Percentiles rank a stretch among this genome's conserved stretches.
Conservation (phyloP, 2,888 invertebrate species). For the Dicyrtoma fusca region DNA sequence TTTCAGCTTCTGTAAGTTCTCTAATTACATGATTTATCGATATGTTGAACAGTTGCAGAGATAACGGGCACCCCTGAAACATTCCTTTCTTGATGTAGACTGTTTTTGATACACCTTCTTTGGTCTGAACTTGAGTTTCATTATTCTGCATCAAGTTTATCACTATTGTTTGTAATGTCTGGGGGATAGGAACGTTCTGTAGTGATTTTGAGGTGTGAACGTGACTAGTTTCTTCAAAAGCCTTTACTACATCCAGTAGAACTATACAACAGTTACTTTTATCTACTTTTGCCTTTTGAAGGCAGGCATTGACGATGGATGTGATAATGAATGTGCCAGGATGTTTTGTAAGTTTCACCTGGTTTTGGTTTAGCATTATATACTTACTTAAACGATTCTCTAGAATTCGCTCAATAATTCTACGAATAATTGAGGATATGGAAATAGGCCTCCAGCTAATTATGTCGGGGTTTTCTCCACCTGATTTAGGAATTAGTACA, state of each 20-base stretch:
- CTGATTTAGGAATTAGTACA: neutral
- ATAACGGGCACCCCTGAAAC: no score
- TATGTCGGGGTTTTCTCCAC: neutral
- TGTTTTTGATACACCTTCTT: no score
- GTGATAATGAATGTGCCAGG: slow-evolving; percentile 15
- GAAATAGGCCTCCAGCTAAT: neutral
- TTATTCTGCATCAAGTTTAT: neutral
- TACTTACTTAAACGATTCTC: neutral
- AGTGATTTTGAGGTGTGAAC: no score
- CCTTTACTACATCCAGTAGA: slow-evolving; percentile 5
- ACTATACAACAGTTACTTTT: neutral
- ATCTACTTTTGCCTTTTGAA: slow-evolving; percentile 3
- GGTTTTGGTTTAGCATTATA: slow-evolving; percentile 1
- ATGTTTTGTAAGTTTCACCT: neutral
- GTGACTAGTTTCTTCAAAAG: no score
- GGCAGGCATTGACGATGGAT: neutral
- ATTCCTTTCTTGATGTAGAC: neutral
- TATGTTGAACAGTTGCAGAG: no score
- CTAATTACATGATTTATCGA: no score
- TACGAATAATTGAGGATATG: neutral
- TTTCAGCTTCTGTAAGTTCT: no score
- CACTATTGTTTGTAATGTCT: neutral
- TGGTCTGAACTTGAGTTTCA: no score
- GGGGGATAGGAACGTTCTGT: no score
- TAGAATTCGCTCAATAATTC: neutral